These are phyloP conservation scores for Harpalus rubripes DNA, from an alignment of 2,888 invertebrate genomes.

Conservation along the genomic window DNA sequence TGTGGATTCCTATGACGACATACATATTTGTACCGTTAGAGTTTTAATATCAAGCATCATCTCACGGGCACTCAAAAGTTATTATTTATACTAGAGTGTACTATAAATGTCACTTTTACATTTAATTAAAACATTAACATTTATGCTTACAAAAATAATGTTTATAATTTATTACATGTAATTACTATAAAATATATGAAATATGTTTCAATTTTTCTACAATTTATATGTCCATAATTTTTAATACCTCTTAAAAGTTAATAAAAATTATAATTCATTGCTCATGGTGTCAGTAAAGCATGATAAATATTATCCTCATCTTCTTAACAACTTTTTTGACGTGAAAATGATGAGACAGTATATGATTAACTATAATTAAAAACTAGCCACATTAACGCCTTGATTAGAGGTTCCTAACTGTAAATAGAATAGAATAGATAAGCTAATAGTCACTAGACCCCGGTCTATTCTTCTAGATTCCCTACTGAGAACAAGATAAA, in stretches of 20 bases:
- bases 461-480: slow-evolving; percentile 26
- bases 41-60: too few species aligned
- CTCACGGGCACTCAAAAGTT: too few species aligned
- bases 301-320: not conserved
- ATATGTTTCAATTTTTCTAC: not conserved
- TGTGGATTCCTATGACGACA: too few species aligned
- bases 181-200: not conserved
- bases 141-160: too few species aligned
- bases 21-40: too few species aligned
- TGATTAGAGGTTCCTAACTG: slow-evolving; percentile 48
- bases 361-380: slow-evolving; percentile 47
- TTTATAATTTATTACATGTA: not conserved
- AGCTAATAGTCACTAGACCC: slow-evolving; percentile 33
- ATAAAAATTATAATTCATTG: not conserved
- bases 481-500: slow-evolving; percentile 37
- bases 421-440: slow-evolving; percentile 25
- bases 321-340: too few species aligned
- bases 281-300: not conserved
- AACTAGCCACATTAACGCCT: slow-evolving; percentile 47
- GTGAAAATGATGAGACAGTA: slow-evolving; percentile 12
- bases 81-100: too few species aligned
- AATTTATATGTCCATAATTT: not conserved
- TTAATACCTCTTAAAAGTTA: not conserved
- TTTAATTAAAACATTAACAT: too few species aligned
- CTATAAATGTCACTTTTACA: too few species aligned